Conservation (phyloP, 2,113 vertebrate species). For the Tachuris rubrigastra region DNA sequence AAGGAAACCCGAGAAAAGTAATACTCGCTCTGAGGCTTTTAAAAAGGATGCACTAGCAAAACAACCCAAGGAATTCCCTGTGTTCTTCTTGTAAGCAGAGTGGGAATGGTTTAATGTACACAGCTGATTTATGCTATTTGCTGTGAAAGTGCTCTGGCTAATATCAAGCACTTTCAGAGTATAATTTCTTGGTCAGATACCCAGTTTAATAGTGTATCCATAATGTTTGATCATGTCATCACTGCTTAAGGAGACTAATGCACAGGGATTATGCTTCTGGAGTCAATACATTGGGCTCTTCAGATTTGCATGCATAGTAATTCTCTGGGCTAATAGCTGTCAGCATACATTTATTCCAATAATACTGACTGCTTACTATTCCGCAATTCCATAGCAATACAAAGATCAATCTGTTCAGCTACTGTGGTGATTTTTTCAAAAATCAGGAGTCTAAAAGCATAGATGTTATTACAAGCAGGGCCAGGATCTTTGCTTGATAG, state of each 20-base stretch:
- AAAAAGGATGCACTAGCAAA: fast-evolving
- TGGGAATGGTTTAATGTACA: fast-evolving
- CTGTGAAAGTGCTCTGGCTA: neutral
- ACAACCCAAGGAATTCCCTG: neutral
- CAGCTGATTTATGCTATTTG: neutral
- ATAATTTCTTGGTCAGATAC: neutral
- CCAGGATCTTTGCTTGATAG: neutral
- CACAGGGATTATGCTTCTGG: neutral
- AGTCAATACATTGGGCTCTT: neutral
- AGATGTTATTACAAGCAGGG: neutral
- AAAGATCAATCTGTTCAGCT: neutral
- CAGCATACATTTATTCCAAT: neutral
- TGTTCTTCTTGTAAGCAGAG: neutral
- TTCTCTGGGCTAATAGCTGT: neutral
- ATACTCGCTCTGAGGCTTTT: neutral
- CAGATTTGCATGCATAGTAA: neutral
- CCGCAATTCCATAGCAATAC: neutral
- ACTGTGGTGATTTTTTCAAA: neutral
- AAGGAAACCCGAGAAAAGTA: neutral
- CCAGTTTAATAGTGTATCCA: neutral
- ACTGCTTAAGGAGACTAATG: neutral
- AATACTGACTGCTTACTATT: neutral
- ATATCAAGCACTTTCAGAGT: neutral
- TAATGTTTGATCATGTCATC: neutral
- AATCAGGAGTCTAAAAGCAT: neutral